phyloP scores from a whole-genome alignment of 2,113 vertebrate species.

The Hippoglossus stenolepis region DNA sequence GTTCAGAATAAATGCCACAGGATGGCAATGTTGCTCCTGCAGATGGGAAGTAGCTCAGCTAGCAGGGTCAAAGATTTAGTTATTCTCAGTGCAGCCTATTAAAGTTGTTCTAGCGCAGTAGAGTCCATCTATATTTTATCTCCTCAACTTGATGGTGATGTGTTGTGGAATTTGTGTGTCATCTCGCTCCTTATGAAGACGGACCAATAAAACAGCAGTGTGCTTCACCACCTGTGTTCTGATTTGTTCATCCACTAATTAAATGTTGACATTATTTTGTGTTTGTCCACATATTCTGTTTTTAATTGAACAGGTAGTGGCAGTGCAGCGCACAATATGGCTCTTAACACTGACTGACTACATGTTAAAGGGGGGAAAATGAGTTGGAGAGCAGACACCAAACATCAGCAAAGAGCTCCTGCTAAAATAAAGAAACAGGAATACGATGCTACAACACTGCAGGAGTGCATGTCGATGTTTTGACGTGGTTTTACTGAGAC shows the following conservation, averaged over 20 bases:
- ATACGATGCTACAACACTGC: constrained; percentile 15
- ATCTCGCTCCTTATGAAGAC: constrained; percentile 15
- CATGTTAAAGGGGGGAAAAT: constrained; percentile 16
- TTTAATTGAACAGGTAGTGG: constrained; percentile 34
- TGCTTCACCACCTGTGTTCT: not conserved
- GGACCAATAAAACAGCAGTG: constrained; percentile 29
- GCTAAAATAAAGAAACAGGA: constrained; percentile 31
- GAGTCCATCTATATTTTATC: constrained; percentile 61
- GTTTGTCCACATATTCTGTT: constrained; percentile 27
- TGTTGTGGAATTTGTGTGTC: constrained; percentile 32
- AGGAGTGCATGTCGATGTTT: constrained; percentile 33
- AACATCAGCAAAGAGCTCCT: constrained; percentile 19
- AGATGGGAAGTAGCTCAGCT: constrained; percentile 11
- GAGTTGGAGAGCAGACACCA: constrained; percentile 24
- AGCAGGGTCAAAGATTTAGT: constrained; percentile 44
- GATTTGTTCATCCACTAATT: not conserved
- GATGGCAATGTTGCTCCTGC: constrained; percentile 74
- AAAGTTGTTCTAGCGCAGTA: constrained; percentile 53
- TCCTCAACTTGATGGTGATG: constrained; percentile 37
- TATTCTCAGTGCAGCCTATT: constrained; percentile 56
- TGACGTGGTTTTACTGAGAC: constrained; percentile 31
- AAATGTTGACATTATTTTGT: not conserved
- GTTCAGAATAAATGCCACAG: constrained; percentile 35
- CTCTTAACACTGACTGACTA: not conserved
- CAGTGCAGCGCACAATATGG: constrained; percentile 22